Conservation (phyloP, 2,888 invertebrate species). For the Tetrapedia diversipes region DNA sequence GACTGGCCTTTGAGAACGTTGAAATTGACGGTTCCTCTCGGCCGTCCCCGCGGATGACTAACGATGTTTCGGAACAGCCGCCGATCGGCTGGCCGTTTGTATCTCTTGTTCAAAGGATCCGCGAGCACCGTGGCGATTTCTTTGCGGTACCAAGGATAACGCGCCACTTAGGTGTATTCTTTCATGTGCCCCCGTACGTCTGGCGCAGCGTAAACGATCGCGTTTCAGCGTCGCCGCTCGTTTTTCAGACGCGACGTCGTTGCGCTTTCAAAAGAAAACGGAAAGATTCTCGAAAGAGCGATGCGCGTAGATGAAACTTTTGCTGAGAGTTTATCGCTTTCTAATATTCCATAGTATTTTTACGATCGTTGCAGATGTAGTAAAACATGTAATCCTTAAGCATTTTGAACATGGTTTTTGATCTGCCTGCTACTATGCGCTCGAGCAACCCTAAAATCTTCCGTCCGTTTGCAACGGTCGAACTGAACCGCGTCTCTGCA, state of each 20-base stretch:
- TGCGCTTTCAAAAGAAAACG: constrained; percentile 16
- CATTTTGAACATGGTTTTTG: no score
- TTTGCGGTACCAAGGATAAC: constrained; percentile 52
- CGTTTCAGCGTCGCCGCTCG: constrained; percentile 1
- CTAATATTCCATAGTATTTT: not conserved
- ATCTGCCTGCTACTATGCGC: no score
- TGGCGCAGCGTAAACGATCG: not conserved
- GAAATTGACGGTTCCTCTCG: constrained; percentile 48
- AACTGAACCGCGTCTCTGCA: not conserved
- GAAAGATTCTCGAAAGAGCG: no score
- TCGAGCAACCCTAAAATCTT: constrained; percentile 25
- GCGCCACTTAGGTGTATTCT: constrained; percentile 14
- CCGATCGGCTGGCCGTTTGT: constrained; percentile 35
- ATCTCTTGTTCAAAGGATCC: constrained; percentile 40
- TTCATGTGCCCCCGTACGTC: not conserved
- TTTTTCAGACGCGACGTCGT: constrained; percentile 8
- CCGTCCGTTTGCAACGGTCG: constrained; percentile 7
- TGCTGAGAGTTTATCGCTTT: not conserved
- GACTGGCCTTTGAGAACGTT: constrained; percentile 57
- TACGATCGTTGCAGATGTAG: no score
- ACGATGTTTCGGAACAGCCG: constrained; percentile 53
- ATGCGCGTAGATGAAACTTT: no score
- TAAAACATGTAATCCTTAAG: constrained; percentile 18
- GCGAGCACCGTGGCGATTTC: constrained; percentile 32
- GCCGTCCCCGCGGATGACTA: constrained; percentile 40